Conservation (phyloP, 92 coral and sea anemone species). For the Montipora capitata region DNA sequence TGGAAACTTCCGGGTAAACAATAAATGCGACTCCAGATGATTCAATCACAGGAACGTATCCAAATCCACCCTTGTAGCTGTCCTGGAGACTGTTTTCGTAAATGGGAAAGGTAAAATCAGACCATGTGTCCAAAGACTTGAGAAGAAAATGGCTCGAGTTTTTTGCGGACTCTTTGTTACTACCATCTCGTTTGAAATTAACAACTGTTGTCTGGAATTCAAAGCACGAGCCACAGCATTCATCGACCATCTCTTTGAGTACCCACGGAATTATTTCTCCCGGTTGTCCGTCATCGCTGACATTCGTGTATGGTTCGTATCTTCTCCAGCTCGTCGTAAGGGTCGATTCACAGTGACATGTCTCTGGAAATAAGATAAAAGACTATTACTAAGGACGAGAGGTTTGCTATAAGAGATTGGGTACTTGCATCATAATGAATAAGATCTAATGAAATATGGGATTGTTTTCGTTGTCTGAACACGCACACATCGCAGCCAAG, state of each 20-base stretch:
- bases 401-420: too few species aligned
- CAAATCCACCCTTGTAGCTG: slow-evolving; percentile 71
- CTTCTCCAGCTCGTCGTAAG: slow-evolving; percentile 77
- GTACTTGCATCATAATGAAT: too few species aligned
- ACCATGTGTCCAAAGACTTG: slow-evolving; percentile 52
- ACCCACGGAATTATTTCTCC: slow-evolving; percentile 71
- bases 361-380: slow-evolving; percentile 59
- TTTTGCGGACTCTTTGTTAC: background rate
- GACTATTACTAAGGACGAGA: too few species aligned
- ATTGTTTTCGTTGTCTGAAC: too few species aligned
- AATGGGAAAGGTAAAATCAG: slow-evolving; percentile 88
- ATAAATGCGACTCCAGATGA: slow-evolving; percentile 89
- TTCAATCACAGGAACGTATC: slow-evolving; percentile 77
- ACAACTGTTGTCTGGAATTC: too few species aligned
- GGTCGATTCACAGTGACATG: slow-evolving; percentile 66
- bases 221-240: too few species aligned
- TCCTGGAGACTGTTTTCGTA: slow-evolving; percentile 74
- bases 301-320: too few species aligned
- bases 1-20: slow-evolving; percentile 39
- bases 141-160: slow-evolving; percentile 51
- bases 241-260: slow-evolving; percentile 45
- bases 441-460: too few species aligned
- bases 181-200: too few species aligned
- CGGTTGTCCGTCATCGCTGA: slow-evolving; percentile 58
- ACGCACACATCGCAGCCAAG: too few species aligned